Evolutionary conservation across 1,140 invertebrate genomes (phyloP).

Genomic region (Drosophila cardini): DNA sequence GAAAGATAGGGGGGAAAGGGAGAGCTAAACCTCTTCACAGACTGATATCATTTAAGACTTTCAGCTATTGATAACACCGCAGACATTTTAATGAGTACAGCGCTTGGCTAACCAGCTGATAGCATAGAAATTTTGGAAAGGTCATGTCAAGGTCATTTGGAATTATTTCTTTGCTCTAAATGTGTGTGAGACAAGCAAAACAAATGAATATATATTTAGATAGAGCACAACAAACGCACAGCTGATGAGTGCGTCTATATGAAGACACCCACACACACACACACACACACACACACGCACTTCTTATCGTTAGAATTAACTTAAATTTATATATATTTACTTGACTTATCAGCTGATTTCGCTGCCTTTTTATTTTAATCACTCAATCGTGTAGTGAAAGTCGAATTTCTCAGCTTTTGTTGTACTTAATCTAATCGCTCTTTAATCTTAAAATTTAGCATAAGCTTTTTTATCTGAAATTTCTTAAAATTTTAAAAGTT

Average conservation of each 20-base stretch:
- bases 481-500: background rate
- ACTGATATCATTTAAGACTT: background rate
- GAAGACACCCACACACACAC: background rate
- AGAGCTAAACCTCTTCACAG: slow-evolving; percentile 1
- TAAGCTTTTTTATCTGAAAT: slow-evolving; percentile 1
- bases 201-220: slow-evolving; percentile 7
- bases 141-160: slow-evolving; percentile 44
- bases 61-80: slow-evolving; percentile 9
- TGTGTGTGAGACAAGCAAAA: slow-evolving; percentile 10
- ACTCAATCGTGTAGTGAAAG: slow-evolving; percentile 9
- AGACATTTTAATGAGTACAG: slow-evolving; percentile 2
- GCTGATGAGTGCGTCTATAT: slow-evolving; percentile 15
- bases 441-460: too few relatives aligned
- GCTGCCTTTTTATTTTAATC: slow-evolving; percentile 1
- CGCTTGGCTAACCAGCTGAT: background rate
- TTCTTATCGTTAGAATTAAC: slow-evolving; percentile 21
- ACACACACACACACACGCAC: too few relatives aligned
- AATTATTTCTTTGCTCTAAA: slow-evolving; percentile 7
- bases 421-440: slow-evolving; percentile 5
- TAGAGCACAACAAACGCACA: slow-evolving; percentile 16
- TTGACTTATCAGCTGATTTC: slow-evolving; percentile 8
- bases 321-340: background rate
- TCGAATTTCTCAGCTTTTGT: background rate
- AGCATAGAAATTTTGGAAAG: slow-evolving; percentile 14
- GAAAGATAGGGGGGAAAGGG: too few relatives aligned